Evolutionary conservation across 53 echinoderm and acorn worm species (phyloP), one percentile per base, ranked within the genome.

Genomic region (Apostichopus leukothele): DNA sequence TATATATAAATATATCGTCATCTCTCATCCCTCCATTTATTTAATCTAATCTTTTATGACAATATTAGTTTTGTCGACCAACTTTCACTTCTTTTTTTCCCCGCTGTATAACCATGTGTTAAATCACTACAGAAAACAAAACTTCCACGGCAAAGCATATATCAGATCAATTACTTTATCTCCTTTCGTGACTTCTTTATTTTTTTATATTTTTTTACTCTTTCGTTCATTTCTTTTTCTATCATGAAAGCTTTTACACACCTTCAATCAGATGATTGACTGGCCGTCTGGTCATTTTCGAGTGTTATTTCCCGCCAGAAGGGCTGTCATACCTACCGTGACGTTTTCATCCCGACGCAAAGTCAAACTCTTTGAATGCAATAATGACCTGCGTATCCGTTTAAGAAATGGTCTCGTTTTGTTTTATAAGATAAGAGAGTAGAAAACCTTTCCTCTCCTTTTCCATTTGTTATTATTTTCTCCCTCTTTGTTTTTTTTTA

Each of bases 201-300:
- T 39, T 39, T 39, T 39, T 39, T 39, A 39, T 39, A n/a, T n/a
- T n/a, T 39, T 39, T 39, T 39, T 39, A 39, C 39, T 39, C 39
- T 39, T 39, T 39, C 39, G 39, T 39, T 39, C 10, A 57, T 57
- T 10, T 0, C 57, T 9, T 57, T 9, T 57, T 10, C 0, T 57
- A 57, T 57, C 57, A 57, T 57, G 10, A 57, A 10, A 57, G 57
- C 57, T 57, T 57, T 57, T 57, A 18, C 68, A 68, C 19, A 68
- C 68, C 68, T 68, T 14, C 68, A 80, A 80, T 80, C 53, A 57
- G 59, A 53, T 80, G 80, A 80, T 52, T 53, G 23, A 80, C 20
- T 16, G 80, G n/a, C 80, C 54, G 20, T 54, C 80, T 80, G 80
- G 80, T 80, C 80, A 80, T 80, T 80, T 80, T 80, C 54, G 59